These are phyloP conservation scores for Gallinago nigripennis DNA, from an alignment of 2,797 vertebrate species.

Conservation along the genomic window DNA sequence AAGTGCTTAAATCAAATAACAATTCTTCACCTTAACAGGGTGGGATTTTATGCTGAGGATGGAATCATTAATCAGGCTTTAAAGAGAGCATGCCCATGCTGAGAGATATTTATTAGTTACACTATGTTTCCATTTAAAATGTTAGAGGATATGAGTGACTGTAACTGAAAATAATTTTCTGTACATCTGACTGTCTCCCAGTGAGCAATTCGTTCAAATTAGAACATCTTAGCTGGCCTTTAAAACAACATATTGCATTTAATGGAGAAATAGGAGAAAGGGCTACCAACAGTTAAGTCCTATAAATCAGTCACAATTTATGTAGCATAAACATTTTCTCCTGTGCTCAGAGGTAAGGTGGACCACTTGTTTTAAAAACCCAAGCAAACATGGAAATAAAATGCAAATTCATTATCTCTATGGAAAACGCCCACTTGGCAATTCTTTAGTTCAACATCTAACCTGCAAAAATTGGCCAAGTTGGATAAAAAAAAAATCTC, in stretches of 20 bases:
- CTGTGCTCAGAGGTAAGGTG: neutral
- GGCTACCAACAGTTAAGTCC: neutral
- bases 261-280: neutral
- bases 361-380: constrained; percentile 28
- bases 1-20: constrained; percentile 62
- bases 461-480: constrained; percentile 12
- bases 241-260: neutral
- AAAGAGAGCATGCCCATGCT: neutral
- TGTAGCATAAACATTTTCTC: neutral
- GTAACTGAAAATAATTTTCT: constrained; percentile 37
- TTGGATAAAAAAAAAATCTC: neutral
- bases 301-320: neutral
- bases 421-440: neutral
- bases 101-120: constrained; percentile 51
- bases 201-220: constrained; percentile 23
- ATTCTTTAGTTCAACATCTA: neutral
- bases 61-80: constrained; percentile 52
- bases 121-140: constrained; percentile 44
- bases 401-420: constrained; percentile 19
- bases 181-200: constrained; percentile 21
- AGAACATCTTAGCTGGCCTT: constrained; percentile 9
- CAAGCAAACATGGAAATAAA: constrained; percentile 26
- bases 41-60: constrained; percentile 51
- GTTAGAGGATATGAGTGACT: constrained; percentile 33
- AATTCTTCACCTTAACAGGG: constrained; percentile 49